These are phyloP conservation scores for Halcyon leucocephala DNA, from an alignment of 2,797 vertebrate genomes.

Conservation along the genomic window DNA sequence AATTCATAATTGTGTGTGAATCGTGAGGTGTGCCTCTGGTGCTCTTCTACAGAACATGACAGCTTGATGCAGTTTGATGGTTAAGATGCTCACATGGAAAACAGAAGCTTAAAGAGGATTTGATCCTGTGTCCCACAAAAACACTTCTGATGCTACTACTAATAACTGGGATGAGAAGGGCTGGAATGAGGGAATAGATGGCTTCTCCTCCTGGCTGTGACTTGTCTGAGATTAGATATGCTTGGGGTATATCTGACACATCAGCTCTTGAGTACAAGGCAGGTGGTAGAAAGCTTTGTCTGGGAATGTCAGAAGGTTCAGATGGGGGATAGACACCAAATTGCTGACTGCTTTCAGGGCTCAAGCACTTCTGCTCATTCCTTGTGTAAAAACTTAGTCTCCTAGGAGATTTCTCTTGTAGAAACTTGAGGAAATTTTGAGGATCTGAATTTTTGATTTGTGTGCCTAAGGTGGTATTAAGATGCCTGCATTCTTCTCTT, in stretches of 20 bases:
- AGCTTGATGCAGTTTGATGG: not conserved
- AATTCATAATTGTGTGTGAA: accelerated
- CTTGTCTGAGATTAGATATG: not conserved
- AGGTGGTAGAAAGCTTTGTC: not conserved
- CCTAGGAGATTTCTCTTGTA: not conserved
- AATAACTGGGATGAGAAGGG: not conserved
- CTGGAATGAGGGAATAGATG: not conserved
- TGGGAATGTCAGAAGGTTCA: not conserved
- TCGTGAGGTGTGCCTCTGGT: not conserved
- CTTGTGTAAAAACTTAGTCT: not conserved
- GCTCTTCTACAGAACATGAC: not conserved
- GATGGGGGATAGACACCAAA: not conserved
- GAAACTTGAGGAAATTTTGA: constrained; percentile 8
- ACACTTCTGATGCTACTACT: not conserved
- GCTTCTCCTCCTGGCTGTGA: not conserved
- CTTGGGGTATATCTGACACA: accelerated
- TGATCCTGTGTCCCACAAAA: not conserved
- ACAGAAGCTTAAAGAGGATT: not conserved
- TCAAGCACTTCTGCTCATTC: not conserved
- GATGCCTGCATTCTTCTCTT: not conserved
- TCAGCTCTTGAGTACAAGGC: not conserved
- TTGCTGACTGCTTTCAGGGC: not conserved
- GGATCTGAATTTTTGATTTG: not conserved
- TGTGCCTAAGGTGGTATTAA: constrained; percentile 1
- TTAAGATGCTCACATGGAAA: not conserved